phyloP scores from a whole-genome alignment of 2,797 vertebrate genomes.

The Tragelaphus oryx region DNA sequence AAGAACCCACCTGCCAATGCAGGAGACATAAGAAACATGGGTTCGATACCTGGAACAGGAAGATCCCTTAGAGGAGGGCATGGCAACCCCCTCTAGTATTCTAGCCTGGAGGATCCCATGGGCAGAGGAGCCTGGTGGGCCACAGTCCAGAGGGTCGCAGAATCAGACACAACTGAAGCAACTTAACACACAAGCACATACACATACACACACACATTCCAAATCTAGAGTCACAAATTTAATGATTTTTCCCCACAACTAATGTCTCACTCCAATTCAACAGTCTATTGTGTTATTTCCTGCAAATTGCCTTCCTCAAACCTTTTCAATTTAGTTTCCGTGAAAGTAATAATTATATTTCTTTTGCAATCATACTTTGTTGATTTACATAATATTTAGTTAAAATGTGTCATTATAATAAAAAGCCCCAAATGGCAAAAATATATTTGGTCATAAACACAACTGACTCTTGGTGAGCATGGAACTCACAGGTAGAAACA shows the following conservation, averaged over 20 bases:
- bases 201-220: neutral
- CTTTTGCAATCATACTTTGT: conserved; percentile 46
- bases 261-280: conserved; percentile 32
- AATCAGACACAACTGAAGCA: neutral
- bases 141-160: neutral
- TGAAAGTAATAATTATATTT: conserved; percentile 54
- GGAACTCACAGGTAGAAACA: neutral
- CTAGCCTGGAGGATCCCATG: neutral
- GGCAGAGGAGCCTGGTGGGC: neutral
- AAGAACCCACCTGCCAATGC: neutral
- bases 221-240: neutral
- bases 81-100: neutral
- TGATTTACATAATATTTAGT: conserved; percentile 56
- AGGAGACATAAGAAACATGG: neutral
- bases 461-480: neutral
- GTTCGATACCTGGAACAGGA: neutral
- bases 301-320: conserved; percentile 50
- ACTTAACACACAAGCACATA: neutral
- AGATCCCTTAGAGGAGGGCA: neutral
- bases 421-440: conserved; percentile 51
- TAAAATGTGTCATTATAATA: conserved; percentile 51
- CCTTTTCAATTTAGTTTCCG: conserved; percentile 55
- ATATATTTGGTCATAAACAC: conserved; percentile 5
- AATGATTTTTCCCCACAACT: neutral
- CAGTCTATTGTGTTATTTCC: conserved; percentile 34